Conservation (phyloP, 2,113 vertebrate species). For the Dromaius novaehollandiae region DNA sequence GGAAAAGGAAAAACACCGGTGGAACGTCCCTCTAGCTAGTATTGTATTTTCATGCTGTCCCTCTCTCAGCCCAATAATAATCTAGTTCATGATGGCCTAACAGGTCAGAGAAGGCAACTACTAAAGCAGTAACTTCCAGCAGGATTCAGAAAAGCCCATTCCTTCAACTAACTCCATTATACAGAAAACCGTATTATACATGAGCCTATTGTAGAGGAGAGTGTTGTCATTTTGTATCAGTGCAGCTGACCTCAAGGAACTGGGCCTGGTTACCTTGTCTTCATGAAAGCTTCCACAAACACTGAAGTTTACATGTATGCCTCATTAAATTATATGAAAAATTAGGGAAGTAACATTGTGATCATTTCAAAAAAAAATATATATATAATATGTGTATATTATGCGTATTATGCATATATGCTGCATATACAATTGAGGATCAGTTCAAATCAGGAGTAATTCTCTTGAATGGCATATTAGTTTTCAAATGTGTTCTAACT, state of each 20-base stretch:
- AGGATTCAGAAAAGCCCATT: neutral
- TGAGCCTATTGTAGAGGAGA: neutral
- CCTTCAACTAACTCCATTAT: neutral
- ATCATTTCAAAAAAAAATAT: neutral
- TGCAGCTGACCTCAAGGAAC: neutral
- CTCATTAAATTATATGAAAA: neutral
- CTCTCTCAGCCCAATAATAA: neutral
- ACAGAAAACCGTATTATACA: neutral
- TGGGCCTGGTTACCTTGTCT: neutral
- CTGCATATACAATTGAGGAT: neutral
- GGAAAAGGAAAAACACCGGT: neutral
- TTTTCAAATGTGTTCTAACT: neutral
- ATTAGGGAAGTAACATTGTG: neutral
- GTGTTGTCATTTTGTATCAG: neutral
- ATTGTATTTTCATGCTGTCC: neutral
- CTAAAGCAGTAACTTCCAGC: neutral
- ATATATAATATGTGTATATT: too few species aligned
- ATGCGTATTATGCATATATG: too few species aligned
- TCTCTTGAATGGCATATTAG: neutral
- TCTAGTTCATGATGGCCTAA: neutral
- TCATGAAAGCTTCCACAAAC: neutral
- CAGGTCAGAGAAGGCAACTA: neutral
- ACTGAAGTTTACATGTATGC: neutral
- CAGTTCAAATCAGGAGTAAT: neutral
- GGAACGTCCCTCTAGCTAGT: neutral